These are phyloP conservation scores for Danio choprae DNA, from an alignment of 2,797 vertebrate species.

Conservation along the genomic window DNA sequence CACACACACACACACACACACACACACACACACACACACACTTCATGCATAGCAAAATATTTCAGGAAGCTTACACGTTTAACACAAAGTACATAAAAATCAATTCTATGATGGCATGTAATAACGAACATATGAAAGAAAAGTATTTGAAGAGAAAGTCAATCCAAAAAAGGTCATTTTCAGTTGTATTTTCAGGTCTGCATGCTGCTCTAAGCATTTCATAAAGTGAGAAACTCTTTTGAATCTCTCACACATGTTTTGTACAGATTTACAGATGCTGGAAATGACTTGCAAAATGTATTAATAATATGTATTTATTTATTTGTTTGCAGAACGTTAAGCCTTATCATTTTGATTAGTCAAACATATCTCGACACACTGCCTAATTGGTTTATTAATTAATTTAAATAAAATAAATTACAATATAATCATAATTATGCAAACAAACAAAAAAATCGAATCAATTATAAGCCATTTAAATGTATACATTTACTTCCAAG, in stretches of 20 bases:
- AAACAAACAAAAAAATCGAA: too few species aligned
- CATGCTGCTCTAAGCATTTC: not conserved
- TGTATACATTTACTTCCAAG: too few species aligned
- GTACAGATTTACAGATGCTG: not conserved
- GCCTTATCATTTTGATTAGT: not conserved
- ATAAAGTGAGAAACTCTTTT: not conserved
- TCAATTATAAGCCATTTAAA: too few species aligned
- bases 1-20: too few species aligned
- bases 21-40: too few species aligned
- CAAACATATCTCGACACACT: too few species aligned
- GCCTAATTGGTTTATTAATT: too few species aligned
- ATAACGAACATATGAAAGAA: not conserved
- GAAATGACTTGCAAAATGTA: not conserved
- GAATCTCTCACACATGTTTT: not conserved
- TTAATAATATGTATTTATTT: too few species aligned
- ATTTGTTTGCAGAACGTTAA: too few species aligned
- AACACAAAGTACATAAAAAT: not conserved
- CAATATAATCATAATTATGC: too few species aligned
- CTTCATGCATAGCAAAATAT: too few species aligned
- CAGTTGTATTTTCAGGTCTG: not conserved
- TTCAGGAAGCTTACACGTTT: not conserved
- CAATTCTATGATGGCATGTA: not conserved
- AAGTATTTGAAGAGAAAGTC: not conserved
- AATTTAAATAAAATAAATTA: too few species aligned
- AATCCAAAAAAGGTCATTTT: not conserved